phyloP scores from a whole-genome alignment of 2,888 invertebrate genomes.

The Ornithoptera alexandrae region DNA sequence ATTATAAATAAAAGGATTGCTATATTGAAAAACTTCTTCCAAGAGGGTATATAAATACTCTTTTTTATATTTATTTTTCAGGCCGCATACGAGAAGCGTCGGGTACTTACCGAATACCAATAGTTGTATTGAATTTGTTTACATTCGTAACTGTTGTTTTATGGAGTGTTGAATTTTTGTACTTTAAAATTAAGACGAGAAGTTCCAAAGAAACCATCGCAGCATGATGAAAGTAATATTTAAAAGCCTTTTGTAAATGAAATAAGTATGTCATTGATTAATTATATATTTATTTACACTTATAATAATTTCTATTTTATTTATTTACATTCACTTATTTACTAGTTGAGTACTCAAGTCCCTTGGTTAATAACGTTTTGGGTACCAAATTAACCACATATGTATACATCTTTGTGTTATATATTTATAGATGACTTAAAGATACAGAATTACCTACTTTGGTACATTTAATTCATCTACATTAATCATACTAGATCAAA shows the following conservation, averaged over 20 bases:
- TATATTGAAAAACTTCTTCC: no score
- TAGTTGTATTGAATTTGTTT: constrained; percentile 81
- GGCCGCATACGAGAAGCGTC: constrained; percentile 81
- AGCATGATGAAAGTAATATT: constrained; percentile 12
- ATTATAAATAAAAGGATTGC: no score
- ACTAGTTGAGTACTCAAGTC: constrained; percentile 23
- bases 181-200: constrained; percentile 56
- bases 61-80: constrained; percentile 52
- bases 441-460: constrained; percentile 47
- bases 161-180: constrained; percentile 79
- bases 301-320: constrained; percentile 9
- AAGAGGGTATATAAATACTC: no score
- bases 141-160: constrained; percentile 79
- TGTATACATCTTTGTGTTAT: constrained; percentile 3
- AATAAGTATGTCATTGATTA: constrained; percentile 11
- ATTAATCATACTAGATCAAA: constrained; percentile 46
- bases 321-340: constrained; percentile 28
- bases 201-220: constrained; percentile 33
- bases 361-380: constrained; percentile 34
- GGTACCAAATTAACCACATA: constrained; percentile 33
- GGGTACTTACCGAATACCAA: constrained; percentile 81
- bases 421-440: constrained; percentile 27
- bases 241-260: constrained; percentile 18
- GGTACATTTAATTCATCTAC: constrained; percentile 42
- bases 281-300: constrained; percentile 24